Base-by-base conservation (phyloP, 2,113 vertebrate genomes). In the Ictalurus punctatus region DNA sequence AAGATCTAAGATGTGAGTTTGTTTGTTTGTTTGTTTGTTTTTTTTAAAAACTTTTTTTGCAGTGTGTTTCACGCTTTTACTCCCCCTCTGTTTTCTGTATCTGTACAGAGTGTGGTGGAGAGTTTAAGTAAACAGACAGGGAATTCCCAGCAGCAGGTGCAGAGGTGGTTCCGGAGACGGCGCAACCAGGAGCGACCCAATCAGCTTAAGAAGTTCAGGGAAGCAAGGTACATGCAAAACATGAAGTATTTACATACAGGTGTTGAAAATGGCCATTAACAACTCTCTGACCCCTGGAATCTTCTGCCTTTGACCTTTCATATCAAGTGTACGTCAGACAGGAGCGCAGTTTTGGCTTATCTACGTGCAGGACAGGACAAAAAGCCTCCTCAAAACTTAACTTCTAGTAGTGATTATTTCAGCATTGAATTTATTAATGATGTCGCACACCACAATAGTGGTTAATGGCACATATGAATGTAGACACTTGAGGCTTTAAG, bases 111-210 rank as follows among this genome's bases (percentile, higher is more conserved):
- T 86, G 92, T 90, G 58, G 14, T 95, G 40, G 95, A 95, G 91
- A 91, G 84, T 91, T 92, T 96, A 92, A 92, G 94, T 85, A 95
- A 95, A 92, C 92, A 94, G 90, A 90, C 94, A 0, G 95, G 92
- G 34, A 93, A 76, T n/a, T 94, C 98, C 92, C 90, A 96, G 94
- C 95, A 89, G 94, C 92, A 98, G 95, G 91, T 98, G 30, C 97
- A 98, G 91, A 95, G 98, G 90, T 99, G 98, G 98, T 99, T 98
- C 86, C 96, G 96, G 23, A 95, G 96, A 59, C 95, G 98, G 86
- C 96, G 98, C 86, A 99, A 99, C 94, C 97, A 99, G 91, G 97
- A 98, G 89, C 92, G 97, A 25, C 98, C 98, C 74, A 98, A 96
- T 93, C 95, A 97, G 86, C 95, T 98, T 21, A 99, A 98, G 93